phyloP scores from a whole-genome alignment of 2,888 invertebrate species.

The Stegana nigrithorax region DNA sequence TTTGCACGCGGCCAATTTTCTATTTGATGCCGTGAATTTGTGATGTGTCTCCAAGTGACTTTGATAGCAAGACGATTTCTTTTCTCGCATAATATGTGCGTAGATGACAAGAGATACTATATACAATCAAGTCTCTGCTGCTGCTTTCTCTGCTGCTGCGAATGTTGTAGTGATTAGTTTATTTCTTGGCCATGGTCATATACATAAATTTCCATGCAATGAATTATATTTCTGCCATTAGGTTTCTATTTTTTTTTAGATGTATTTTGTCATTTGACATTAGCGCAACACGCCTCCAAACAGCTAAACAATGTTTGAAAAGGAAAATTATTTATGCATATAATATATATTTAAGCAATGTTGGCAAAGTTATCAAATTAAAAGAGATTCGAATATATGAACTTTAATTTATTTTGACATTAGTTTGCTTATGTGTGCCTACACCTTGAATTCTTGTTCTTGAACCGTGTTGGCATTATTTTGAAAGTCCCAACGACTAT shows the following conservation, averaged over 20 bases:
- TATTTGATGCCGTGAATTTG: too few relatives aligned
- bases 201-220: constrained; percentile 9
- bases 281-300: constrained; percentile 14
- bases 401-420: background rate
- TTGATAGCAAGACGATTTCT: background rate
- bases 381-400: background rate
- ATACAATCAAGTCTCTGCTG: background rate
- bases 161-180: too few relatives aligned
- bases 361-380: background rate
- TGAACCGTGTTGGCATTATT: background rate
- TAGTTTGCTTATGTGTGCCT: too few relatives aligned
- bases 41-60: background rate
- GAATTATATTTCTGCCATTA: background rate
- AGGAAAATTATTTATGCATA: too few relatives aligned
- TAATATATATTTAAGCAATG: too few relatives aligned
- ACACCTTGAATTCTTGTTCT: background rate
- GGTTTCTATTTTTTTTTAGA: constrained; percentile 18
- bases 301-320: background rate
- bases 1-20: background rate
- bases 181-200: constrained; percentile 3
- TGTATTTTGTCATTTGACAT: constrained; percentile 40
- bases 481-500: background rate
- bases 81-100: background rate
- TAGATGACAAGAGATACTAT: background rate
- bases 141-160: background rate